Percentiles rank a stretch among this genome's conserved stretches.
Evolutionary conservation across 2,113 vertebrate species (phyloP).

Genomic region (Phrynosoma platyrhinos): DNA sequence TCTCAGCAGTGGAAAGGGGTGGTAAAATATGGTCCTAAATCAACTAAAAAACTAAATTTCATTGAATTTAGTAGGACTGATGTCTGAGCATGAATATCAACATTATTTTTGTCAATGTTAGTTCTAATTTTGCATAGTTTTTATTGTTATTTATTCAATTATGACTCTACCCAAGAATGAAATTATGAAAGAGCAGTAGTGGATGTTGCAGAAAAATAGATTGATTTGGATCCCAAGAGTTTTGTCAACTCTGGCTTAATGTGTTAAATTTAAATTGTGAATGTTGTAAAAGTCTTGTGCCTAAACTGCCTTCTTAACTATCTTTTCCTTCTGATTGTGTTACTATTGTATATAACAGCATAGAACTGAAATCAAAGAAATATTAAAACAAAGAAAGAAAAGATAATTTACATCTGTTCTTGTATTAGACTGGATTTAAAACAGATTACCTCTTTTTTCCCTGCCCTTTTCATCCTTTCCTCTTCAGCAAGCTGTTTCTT

Average conservation of each 20-base stretch:
- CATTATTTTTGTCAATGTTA: no score
- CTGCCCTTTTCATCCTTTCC: neutral
- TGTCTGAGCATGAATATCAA: no score
- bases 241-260: neutral
- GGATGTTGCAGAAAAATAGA: neutral
- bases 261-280: neutral
- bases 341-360: neutral
- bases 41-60: no score
- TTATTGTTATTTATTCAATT: neutral
- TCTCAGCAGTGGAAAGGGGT: neutral
- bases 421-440: neutral
- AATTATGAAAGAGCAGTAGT: neutral
- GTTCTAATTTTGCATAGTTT: neutral
- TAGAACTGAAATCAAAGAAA: neutral
- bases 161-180: neutral
- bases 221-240: neutral
- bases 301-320: neutral
- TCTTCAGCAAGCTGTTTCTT: neutral
- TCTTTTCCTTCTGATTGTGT: neutral
- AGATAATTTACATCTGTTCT: neutral
- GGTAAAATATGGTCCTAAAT: no score
- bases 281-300: neutral
- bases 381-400: neutral
- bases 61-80: no score
- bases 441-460: neutral